Evolutionary conservation across 2,797 vertebrate species (phyloP), one percentile per base, ranked within the genome.

Genomic region (Crocodylus rhombifer): DNA sequence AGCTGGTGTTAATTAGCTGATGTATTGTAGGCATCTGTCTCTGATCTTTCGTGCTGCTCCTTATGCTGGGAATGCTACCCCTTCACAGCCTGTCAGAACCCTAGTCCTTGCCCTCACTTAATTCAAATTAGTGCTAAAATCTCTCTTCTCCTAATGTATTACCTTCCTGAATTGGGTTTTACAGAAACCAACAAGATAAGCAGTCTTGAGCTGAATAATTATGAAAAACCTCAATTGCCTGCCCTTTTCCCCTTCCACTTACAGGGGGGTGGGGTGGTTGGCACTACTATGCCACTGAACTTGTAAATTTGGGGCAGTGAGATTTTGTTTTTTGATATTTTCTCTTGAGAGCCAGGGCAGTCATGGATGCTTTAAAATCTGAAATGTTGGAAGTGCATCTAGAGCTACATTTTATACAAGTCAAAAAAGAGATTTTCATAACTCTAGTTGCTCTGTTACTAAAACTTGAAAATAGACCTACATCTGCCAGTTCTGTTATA

Each of bases 341-440:
- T 82, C 58, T 51, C 65, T 80, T 90, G 20, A 0, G 0, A 82
- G 14, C 20, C 64, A 82, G 51, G 28, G 42, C 23, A 60, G 56
- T 87, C 86, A 78, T 0, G 0, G 87, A 69, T n/a, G 80, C 33
- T 71, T 21, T 71, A 71, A 71, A 71, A 69, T 58, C 88, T 64
- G 26, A 87, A 60, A 14, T 63, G 90, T 62, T 74, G 61, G 84
- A 94, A 89, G 80, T 42, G n/a, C 86, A 62, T 80, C 87, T 82
- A 30, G 86, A 88, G 90, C 1, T 63, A 89, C 79, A 71, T 84
- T 86, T 87, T 57, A 90, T 82, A 87, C 42, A 51, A 51, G 42
- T 51, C 42, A 51, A 51, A 51, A 51, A 51, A 51, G 42, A 51
- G 42, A 51, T 51, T 51, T 51, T 51, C 42, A 10, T 51, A 51